Evolutionary conservation across 2,888 invertebrate species (phyloP), one percentile per base, ranked within the genome.

Genomic region (Perizoma flavofasciatum): DNA sequence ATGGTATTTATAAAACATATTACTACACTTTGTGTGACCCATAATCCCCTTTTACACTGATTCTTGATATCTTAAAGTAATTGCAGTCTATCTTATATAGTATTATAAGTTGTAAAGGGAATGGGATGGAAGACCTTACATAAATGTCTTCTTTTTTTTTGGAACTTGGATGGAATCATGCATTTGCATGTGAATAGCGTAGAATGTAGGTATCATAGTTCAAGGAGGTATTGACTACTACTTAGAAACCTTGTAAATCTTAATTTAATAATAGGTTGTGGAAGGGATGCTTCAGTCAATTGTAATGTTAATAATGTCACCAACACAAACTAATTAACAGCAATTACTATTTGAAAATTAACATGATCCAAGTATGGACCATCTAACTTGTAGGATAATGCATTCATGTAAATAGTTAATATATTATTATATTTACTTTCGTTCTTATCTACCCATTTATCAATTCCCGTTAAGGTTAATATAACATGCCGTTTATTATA

Each of bases 1-100:
- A 91, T 88, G 92, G 92, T 92, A 92, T 89, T 88, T 92, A 89
- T 86, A 40, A 37, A 52, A 32, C 22, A 9, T 6, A 44, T 40
- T 22, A 22, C 22, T 22, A 50, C 33, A 37, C 22, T 10, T 8
- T 49, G 53, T 53, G 48, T 51, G 51, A 57, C 32, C 50, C 43
- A 5, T 55, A 5, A 6, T 4, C 8, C 43, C 11, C 44, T 11
- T 35, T 52, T 22, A 22, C 22, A 50, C 7, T 45, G 35, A n/a
- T 35, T 53, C 11, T 47, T 39, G 9, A n/a, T 40, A 46, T 53
- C 34, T 5, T 6, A 40, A 22, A 22, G 22, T 22, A n/a, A 22
- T 22, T 22, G 22, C 22, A 22, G 22, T 22, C 1, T 22, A 2
- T 22, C 3, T 22, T 22, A 22, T 2, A 22, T 22, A 22, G 1